A percentile compares a stretch with the other conserved stretches of the same genome.
Conservation (phyloP, 2,888 invertebrate genomes). For the Brenthis hecate region DNA sequence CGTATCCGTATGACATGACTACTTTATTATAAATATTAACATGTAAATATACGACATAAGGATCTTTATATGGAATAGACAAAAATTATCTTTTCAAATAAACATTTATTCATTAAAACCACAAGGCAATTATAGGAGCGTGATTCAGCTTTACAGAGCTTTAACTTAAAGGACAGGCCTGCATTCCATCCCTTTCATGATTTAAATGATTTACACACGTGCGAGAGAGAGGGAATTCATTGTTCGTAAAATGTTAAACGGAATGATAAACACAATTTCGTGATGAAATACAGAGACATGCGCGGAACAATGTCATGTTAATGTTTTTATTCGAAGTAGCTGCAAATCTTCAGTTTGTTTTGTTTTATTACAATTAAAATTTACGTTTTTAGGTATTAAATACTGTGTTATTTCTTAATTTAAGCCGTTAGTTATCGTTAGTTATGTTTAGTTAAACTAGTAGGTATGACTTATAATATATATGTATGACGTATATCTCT, state of each 20-base stretch:
- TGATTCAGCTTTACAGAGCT: slow-evolving; percentile 71
- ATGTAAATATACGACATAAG: too few relatives aligned
- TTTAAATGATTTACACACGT: slow-evolving; percentile 45
- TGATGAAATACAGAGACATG: slow-evolving; percentile 72
- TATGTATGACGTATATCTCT: too few relatives aligned
- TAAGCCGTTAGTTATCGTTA: too few relatives aligned
- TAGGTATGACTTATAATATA: too few relatives aligned
- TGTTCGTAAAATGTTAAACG: slow-evolving; percentile 80
- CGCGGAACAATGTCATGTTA: slow-evolving; percentile 45
- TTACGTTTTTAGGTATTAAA: too few relatives aligned
- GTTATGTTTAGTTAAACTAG: too few relatives aligned
- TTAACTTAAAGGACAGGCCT: slow-evolving; percentile 58
- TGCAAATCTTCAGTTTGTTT: too few relatives aligned
- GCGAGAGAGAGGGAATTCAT: slow-evolving; percentile 61
- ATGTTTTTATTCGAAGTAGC: slow-evolving; percentile 28
- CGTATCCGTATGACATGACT: too few relatives aligned
- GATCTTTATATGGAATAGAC: background rate
- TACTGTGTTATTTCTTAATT: too few relatives aligned
- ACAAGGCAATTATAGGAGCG: slow-evolving; percentile 61
- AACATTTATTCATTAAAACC: slow-evolving; percentile 54
- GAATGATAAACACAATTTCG: slow-evolving; percentile 80
- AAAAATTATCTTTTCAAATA: slow-evolving; percentile 38
- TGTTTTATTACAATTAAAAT: too few relatives aligned
- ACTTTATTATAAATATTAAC: too few relatives aligned
- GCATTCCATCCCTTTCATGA: slow-evolving; percentile 61